phyloP scores from a whole-genome alignment of 2,113 vertebrate species.

The Suncus etruscus region DNA sequence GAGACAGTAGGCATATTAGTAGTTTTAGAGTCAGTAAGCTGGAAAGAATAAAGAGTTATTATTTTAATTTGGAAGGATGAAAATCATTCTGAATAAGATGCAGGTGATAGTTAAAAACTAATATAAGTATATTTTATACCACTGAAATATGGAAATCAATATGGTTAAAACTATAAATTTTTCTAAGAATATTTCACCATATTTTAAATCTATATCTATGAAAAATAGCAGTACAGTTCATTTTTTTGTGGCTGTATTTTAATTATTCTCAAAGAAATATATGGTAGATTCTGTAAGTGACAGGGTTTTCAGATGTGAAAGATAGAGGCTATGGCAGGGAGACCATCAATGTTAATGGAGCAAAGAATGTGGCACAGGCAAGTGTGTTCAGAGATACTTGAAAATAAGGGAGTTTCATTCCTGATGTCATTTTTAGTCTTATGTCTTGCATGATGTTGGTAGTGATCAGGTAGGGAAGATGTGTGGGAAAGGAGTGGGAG shows the following conservation, averaged over 20 bases:
- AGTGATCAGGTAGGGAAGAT: background rate
- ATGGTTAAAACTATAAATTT: too few relatives aligned
- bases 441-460: background rate
- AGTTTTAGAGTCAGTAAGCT: background rate
- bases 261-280: background rate
- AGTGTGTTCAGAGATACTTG: background rate
- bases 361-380: background rate
- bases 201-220: too few relatives aligned
- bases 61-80: background rate
- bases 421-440: background rate
- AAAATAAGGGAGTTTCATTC: background rate
- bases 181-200: too few relatives aligned
- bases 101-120: background rate
- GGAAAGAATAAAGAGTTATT: background rate
- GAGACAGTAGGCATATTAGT: background rate
- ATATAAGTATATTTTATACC: background rate
- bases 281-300: background rate
- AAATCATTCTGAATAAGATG: background rate
- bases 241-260: background rate
- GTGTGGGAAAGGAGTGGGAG: background rate
- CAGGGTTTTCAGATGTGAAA: background rate
- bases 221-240: too few relatives aligned
- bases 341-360: too few relatives aligned
- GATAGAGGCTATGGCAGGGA: too few relatives aligned
- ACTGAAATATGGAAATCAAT: background rate